Conservation (phyloP, 2,888 invertebrate genomes). For the Cinara cedri region DNA sequence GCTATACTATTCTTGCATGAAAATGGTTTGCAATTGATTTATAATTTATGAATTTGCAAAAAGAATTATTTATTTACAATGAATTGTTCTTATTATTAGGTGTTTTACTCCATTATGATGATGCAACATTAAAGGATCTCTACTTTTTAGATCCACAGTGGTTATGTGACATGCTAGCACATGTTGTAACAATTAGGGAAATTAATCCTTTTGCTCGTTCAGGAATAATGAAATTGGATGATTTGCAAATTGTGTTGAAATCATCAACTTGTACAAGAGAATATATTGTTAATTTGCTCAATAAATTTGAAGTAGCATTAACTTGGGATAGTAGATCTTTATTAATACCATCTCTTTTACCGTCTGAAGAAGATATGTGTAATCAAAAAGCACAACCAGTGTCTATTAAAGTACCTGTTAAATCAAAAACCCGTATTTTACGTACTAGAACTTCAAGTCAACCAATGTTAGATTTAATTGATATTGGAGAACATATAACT, state of each 20-base stretch:
- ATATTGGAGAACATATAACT: constrained; percentile 61
- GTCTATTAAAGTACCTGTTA: constrained; percentile 40
- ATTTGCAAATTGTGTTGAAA: constrained; percentile 90
- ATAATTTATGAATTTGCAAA: background rate
- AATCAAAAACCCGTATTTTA: constrained; percentile 40
- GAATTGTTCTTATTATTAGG: constrained; percentile 65
- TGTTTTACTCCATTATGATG: constrained; percentile 91
- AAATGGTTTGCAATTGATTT: constrained; percentile 71
- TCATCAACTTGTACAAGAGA: constrained; percentile 76
- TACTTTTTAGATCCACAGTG: constrained; percentile 98
- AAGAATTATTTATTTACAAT: constrained; percentile 22
- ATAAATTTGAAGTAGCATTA: constrained; percentile 96
- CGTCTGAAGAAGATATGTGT: constrained; percentile 74
- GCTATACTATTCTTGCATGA: constrained; percentile 97
- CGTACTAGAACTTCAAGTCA: constrained; percentile 29
- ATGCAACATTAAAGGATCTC: constrained; percentile 89
- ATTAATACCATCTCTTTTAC: constrained; percentile 87
- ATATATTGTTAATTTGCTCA: constrained; percentile 87
- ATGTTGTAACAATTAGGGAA: constrained; percentile 95
- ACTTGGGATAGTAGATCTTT: constrained; percentile 92
- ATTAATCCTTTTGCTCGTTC: constrained; percentile 93
- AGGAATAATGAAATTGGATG: constrained; percentile 91
- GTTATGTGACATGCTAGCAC: constrained; percentile 96
- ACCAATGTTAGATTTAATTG: constrained; percentile 26
- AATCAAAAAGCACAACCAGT: constrained; percentile 42